Evolutionary conservation across 2,113 vertebrate species (phyloP), one percentile per base, ranked within the genome.

Genomic region (Probosciger aterrimus): DNA sequence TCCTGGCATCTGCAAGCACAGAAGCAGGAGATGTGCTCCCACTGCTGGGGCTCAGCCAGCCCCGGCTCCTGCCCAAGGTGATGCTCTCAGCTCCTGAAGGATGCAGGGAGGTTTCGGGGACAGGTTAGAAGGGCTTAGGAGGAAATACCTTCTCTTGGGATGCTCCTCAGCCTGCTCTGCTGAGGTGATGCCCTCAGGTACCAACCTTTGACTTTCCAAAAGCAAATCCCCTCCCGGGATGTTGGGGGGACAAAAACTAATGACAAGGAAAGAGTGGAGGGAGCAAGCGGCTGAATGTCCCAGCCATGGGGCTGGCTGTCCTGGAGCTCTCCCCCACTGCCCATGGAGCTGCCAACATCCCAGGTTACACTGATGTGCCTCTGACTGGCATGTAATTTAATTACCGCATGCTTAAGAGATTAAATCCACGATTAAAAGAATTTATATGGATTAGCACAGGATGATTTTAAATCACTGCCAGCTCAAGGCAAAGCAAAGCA

Each of bases 351-450:
- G 76, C 30, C 47, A 93, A 62, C 75, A 88, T 93, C 82, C n/a
- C 70, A 20, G 19, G 18, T 78, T 43, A 37, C 2, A 1, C 53
- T 23, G 95, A 13, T 5, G 73, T 77, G 81, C 82, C 75, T 64
- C 86, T 70, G 95, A 23, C 92, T 94, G 94, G 60, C 50, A 13
- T 62, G 67, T 95, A 96, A 97, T 97, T 97, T 97, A 97, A 97
- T 97, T 97, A 97, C 86, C 0, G 1, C 67, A 30, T 3, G 92
- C 94, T 97, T 91, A 96, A 91, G 63, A 97, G 97, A 97, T 97
- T 96, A 97, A 96, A 97, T 44, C 91, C 73, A 23, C 5, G 96
- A 97, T 97, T 97, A 96, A 93, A 85, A 95, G 97, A 96, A 95
- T 97, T 97, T 96, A 85, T 94, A 59, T 95, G 97, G 95, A 97